Evolutionary conservation across 2,113 vertebrate genomes (phyloP), one percentile per base, ranked within the genome.

Genomic region (Stigmatopora argus): DNA sequence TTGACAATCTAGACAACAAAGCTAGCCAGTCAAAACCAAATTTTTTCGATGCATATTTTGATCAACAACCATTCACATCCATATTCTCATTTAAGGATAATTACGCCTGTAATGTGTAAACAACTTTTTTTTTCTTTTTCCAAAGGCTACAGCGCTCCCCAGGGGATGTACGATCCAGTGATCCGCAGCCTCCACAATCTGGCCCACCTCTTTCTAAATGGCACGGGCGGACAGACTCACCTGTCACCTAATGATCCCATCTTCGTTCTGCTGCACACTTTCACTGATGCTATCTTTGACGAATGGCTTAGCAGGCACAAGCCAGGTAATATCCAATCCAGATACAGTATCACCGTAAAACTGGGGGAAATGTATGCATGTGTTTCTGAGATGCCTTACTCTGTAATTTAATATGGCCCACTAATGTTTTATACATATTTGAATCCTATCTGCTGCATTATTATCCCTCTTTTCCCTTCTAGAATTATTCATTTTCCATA

Each of bases 201-300:
- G 85, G 96, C 95, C 77, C 96, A 99, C 83, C 90, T 99, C 14
- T 99, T 97, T 81, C 84, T 99, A 68, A 98, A 99, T 10, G 96
- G 96, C 52, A 98, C 96, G 3, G 95, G 95, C 5, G 94, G 95
- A 17, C 95, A 98, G 89, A 98, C 95, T 2, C 93, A 97, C 78
- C 83, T 98, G 73, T 99, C 96, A 44, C 94, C 95, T 47, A 98
- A 98, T 38, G 95, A 99, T 74, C 95, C 95, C 65, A 93, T 99
- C 85, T 98, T 99, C 78, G 90, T 98, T 49, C 91, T 97, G 71
- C 88, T 99, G 72, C 96, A 98, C 81, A 95, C 95, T 0, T 99
- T 96, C 87, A 98, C 95, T 0, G 95, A 99, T 58, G 95, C 96
- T 5, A 75, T 98, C 73, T 99, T 98, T 65, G 96, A 98, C 1